Base-by-base conservation (phyloP, 2,888 invertebrate genomes). In the Athalia cordata region DNA sequence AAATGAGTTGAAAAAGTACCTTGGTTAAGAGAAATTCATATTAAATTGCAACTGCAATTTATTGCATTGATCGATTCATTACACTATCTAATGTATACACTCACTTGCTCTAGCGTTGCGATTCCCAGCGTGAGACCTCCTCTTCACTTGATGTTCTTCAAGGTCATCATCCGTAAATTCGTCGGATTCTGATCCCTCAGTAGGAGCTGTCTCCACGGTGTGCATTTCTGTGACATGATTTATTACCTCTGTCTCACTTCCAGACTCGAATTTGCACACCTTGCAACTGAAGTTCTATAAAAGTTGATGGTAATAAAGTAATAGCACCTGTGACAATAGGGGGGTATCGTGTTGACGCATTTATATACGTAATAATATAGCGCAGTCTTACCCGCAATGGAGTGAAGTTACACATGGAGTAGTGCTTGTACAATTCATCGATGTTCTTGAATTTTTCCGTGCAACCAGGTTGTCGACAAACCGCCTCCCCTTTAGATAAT, bases 391-490 rank as follows among this genome's bases (percentile, higher is more conserved):
- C 70, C 55, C 5, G 64, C 9, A 80, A 81, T 3, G 87, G 85
- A 62, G 79, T 80, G 49, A 87, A 87, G 49, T 86, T 85, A 80
- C 90, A 90, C 3, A 61, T 74, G 15, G 80, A 70, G 79, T 83
- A 85, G 82, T 90, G 90, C n/a, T 86, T 77, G 45, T 82, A 83
- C 11, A 90, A 87, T n/a, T 80, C 83, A 55, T 87, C 84, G 2
- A 86, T 72, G 57, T 83, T 79, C 0, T 78, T 77, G 74, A 86
- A 89, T 13, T 81, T 66, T 0, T n/a, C 52, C 6, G 49, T 50
- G 78, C 90, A 90, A 52, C 86, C 86, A 3, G 83, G 59, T 78
- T 90, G 88, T 47, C 83, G 84, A 80, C 90, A 90, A 62, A 52
- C 64, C 3, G 85, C 83, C 50, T 77, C 77, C 15, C 85, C 83